phyloP scores from a whole-genome alignment of 2,797 vertebrate species.

The Melanotaenia trifasciata region DNA sequence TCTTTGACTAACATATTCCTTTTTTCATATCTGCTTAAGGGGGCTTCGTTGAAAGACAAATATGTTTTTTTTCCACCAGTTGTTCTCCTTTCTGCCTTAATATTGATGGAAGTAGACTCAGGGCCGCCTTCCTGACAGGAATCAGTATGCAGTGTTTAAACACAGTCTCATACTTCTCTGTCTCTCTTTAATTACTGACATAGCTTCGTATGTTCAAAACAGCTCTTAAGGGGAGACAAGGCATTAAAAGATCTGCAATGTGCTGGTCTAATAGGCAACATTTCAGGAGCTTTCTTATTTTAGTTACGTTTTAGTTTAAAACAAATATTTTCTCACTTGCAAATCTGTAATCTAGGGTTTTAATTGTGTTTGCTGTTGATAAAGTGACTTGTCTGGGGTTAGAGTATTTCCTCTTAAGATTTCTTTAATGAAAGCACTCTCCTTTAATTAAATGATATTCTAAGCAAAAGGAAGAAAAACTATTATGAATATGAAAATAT shows the following conservation, averaged over 20 bases:
- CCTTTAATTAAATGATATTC: neutral
- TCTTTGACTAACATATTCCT: conserved; percentile 44
- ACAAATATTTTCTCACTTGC: too few relatives aligned
- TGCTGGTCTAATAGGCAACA: conserved; percentile 16
- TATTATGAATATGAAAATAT: neutral
- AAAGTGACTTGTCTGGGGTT: neutral
- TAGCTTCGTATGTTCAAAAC: conserved; percentile 44
- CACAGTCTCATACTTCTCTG: conserved; percentile 8
- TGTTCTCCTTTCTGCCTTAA: conserved; percentile 32
- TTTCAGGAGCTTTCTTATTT: conserved; percentile 6
- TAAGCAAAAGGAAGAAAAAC: neutral
- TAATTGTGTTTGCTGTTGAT: conserved; percentile 7
- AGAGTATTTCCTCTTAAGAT: neutral
- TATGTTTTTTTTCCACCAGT: conserved; percentile 34
- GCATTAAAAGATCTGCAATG: conserved; percentile 22
- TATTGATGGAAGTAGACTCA: conserved; percentile 16
- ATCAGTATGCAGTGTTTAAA: conserved; percentile 41
- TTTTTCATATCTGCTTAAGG: conserved; percentile 27
- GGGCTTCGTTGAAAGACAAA: conserved; percentile 50
- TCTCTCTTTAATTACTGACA: conserved; percentile 39
- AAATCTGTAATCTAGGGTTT: neutral
- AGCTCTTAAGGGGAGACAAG: conserved; percentile 28
- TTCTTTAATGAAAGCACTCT: neutral
- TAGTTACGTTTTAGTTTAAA: too few relatives aligned
- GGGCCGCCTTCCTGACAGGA: conserved; percentile 36